Conservation (phyloP, 2,888 invertebrate genomes). For the Pachycephus smyrnensis region DNA sequence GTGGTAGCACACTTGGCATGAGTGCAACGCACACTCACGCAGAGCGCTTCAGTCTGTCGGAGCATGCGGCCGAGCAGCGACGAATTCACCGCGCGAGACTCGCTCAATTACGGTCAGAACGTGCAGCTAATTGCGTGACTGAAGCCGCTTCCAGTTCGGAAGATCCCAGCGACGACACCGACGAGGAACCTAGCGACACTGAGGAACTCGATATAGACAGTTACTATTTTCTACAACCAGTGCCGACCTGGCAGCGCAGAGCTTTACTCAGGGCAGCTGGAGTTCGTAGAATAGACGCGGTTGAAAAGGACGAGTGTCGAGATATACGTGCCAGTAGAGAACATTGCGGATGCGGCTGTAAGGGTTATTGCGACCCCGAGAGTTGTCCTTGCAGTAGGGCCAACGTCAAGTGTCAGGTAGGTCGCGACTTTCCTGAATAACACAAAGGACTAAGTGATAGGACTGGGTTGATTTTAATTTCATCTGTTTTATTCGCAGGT, state of each 20-base stretch:
- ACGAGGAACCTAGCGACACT: slow-evolving; percentile 84
- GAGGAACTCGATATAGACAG: slow-evolving; percentile 90
- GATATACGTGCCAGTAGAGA: slow-evolving; percentile 92
- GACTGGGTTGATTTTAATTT: neutral
- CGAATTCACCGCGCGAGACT: slow-evolving; percentile 86
- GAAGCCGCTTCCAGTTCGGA: slow-evolving; percentile 79
- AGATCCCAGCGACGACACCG: slow-evolving; percentile 81
- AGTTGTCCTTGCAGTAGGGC: slow-evolving; percentile 94
- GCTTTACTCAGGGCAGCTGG: slow-evolving; percentile 92
- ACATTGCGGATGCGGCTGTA: slow-evolving; percentile 93
- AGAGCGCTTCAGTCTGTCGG: slow-evolving; percentile 84
- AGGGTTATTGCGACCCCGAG: slow-evolving; percentile 94
- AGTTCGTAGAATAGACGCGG: slow-evolving; percentile 90
- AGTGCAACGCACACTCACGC: slow-evolving; percentile 77
- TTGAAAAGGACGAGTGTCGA: slow-evolving; percentile 94
- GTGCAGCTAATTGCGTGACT: slow-evolving; percentile 69
- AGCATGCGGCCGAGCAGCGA: slow-evolving; percentile 91
- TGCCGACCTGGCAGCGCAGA: slow-evolving; percentile 90
- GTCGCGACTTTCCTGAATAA: slow-evolving; percentile 17
- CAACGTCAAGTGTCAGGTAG: slow-evolving; percentile 94
- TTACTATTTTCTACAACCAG: slow-evolving; percentile 92
- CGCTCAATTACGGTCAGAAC: slow-evolving; percentile 78
- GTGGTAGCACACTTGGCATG: slow-evolving; percentile 87
- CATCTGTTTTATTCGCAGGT: slow-evolving; percentile 70
- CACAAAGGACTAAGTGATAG: neutral